Conservation (phyloP, 2,888 invertebrate species). For the Pristionchus entomophagus region DNA sequence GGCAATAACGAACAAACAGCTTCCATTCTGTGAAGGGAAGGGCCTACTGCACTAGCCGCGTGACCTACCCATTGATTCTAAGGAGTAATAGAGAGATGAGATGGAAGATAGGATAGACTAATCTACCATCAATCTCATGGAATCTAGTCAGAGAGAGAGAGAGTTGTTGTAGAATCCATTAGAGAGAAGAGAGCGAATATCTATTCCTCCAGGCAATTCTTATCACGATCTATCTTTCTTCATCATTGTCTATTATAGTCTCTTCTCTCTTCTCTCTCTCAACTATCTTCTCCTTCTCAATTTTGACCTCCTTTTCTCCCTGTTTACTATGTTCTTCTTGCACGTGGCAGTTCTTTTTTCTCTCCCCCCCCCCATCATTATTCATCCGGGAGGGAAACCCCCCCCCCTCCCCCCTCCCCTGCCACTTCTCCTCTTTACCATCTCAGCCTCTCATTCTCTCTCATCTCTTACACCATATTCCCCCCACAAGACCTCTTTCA, state of each 20-base stretch:
- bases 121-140: too few species aligned
- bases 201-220: neutral
- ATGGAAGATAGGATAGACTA: too few species aligned
- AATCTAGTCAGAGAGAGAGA: too few species aligned
- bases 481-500: neutral
- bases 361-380: neutral
- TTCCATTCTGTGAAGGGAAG: neutral
- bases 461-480: neutral
- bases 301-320: neutral
- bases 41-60: neutral
- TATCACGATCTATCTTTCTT: slow-evolving; percentile 7
- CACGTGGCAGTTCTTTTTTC: slow-evolving; percentile 18
- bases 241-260: neutral
- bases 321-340: slow-evolving; percentile 30
- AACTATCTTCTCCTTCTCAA: neutral
- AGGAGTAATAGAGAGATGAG: neutral
- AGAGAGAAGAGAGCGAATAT: neutral
- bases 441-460: neutral
- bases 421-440: neutral
- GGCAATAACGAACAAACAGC: slow-evolving; percentile 15
- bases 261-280: slow-evolving; percentile 31
- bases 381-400: slow-evolving; percentile 17
- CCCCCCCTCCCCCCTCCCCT: neutral
- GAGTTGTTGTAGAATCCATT: neutral
- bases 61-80: neutral